Evolutionary conservation across 2,797 vertebrate species (phyloP), one percentile per base, ranked within the genome.

Genomic region (Vultur gryphus): DNA sequence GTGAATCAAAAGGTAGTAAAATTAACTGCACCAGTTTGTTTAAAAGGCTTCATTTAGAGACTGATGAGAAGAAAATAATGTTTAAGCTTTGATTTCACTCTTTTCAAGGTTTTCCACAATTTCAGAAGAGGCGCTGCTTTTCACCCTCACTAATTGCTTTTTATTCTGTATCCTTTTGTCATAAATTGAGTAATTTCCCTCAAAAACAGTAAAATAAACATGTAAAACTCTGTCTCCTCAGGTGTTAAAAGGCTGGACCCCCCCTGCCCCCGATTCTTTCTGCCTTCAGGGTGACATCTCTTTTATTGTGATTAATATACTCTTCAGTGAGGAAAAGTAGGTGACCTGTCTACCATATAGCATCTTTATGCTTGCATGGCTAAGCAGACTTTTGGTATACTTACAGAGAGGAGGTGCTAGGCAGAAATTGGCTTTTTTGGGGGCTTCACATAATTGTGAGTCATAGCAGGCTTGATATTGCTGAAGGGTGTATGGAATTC

Each of bases 41-140:
- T 52, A 33, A 85, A 87, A 76, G 11, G 7, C 25, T 77, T 85
- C 2, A 26, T 66, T 90, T 80, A 70, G 44, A 95, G 71, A 52
- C 10, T 87, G 82, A 87, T 1, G 8, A 84, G 80, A 96, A 76
- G 70, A 92, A 97, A 97, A 90, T 49, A 54, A 76, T 44, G 1
- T 66, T 91, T 89, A 89, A 95, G 66, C 39, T 95, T 96, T 89
- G 44, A 78, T 89, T 93, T 91, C 14, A 35, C 17, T 81, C 61
- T 86, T 69, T 88, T 59, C 31, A 28, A 39, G 33, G 9, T 93
- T 85, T 91, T 80, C 15, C 29, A 46, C 72, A 72, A 72, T 84
- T 96, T 87, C 41, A 46, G 57, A 82, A 69, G 48, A 83, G 17
- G 18, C 16, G 24, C 49, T 96, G 78, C 52, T 97, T 97, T 96